phyloP scores from a whole-genome alignment of 2,888 invertebrate species.

The Agonopterix arenella region DNA sequence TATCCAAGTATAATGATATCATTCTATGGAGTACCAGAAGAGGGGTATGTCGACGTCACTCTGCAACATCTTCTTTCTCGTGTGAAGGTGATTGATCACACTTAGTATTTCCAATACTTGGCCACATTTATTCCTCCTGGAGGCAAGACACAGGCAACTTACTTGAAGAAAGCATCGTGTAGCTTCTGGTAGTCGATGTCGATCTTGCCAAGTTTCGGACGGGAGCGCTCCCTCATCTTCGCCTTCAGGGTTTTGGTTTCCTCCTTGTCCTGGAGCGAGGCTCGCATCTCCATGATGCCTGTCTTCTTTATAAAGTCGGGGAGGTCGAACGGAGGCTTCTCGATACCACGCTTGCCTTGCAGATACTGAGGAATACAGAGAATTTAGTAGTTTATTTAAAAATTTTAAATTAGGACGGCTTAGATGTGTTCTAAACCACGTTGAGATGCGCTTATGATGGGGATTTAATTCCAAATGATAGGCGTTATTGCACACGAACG shows the following conservation, averaged over 20 bases:
- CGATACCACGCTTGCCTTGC: slow-evolving; percentile 98
- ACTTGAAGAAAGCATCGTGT: slow-evolving; percentile 99
- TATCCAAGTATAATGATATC: too few species aligned
- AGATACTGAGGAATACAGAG: slow-evolving; percentile 74
- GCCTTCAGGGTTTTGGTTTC: slow-evolving; percentile 96
- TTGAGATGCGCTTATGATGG: too few species aligned
- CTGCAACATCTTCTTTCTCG: too few species aligned
- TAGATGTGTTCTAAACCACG: too few species aligned
- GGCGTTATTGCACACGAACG: too few species aligned
- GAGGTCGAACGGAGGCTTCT: slow-evolving; percentile 98
- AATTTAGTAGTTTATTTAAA: too few species aligned
- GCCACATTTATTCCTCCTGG: background rate
- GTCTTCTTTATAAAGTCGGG: slow-evolving; percentile 99
- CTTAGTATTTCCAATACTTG: too few species aligned
- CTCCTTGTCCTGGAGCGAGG: slow-evolving; percentile 98
- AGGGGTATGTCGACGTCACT: too few species aligned
- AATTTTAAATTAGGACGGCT: too few species aligned
- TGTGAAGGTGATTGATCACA: too few species aligned
- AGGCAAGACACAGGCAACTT: slow-evolving; percentile 26
- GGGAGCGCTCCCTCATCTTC: slow-evolving; percentile 96
- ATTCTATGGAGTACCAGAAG: too few species aligned
- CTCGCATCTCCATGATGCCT: slow-evolving; percentile 99
- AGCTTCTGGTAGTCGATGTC: slow-evolving; percentile 99
- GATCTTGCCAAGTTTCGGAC: slow-evolving; percentile 99
- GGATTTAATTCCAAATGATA: too few species aligned